A percentile compares a stretch with the other conserved stretches of the same genome.
Conservation (phyloP, 2,888 invertebrate species). For the Microctonus hyperodae region DNA sequence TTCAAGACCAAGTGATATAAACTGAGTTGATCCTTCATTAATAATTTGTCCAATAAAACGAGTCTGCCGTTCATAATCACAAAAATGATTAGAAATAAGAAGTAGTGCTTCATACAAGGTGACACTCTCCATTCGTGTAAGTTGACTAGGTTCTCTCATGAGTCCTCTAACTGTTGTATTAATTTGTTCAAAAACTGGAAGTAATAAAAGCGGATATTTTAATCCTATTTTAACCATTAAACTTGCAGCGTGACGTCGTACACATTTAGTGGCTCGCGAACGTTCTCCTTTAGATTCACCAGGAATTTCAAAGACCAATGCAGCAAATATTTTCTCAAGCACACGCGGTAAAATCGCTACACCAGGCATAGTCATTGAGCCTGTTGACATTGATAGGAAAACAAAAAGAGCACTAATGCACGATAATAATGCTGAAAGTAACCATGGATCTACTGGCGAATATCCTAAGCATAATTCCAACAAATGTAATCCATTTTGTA, state of each 20-base stretch:
- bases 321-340: slow-evolving; percentile 87
- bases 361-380: slow-evolving; percentile 75
- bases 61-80: slow-evolving; percentile 80
- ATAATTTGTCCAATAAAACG: slow-evolving; percentile 75
- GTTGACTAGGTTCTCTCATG: slow-evolving; percentile 72
- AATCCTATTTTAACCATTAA: slow-evolving; percentile 89
- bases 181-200: slow-evolving; percentile 88
- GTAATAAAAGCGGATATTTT: slow-evolving; percentile 82
- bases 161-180: slow-evolving; percentile 78
- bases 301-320: slow-evolving; percentile 76
- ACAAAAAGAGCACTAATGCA: slow-evolving; percentile 92
- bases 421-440: slow-evolving; percentile 85
- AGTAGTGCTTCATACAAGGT: slow-evolving; percentile 81
- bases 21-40: slow-evolving; percentile 71
- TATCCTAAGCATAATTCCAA: slow-evolving; percentile 80
- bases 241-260: slow-evolving; percentile 88
- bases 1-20: slow-evolving; percentile 71
- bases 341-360: slow-evolving; percentile 78
- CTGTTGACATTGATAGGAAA: slow-evolving; percentile 87
- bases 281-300: slow-evolving; percentile 73
- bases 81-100: slow-evolving; percentile 87
- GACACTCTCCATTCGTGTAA: slow-evolving; percentile 84
- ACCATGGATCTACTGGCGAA: slow-evolving; percentile 79
- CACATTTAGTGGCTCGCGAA: slow-evolving; percentile 80
- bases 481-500: slow-evolving; percentile 77